Evolutionary conservation across 1,140 invertebrate genomes (phyloP), one percentile per base, ranked within the genome.

Genomic region (Bombus ignitus): DNA sequence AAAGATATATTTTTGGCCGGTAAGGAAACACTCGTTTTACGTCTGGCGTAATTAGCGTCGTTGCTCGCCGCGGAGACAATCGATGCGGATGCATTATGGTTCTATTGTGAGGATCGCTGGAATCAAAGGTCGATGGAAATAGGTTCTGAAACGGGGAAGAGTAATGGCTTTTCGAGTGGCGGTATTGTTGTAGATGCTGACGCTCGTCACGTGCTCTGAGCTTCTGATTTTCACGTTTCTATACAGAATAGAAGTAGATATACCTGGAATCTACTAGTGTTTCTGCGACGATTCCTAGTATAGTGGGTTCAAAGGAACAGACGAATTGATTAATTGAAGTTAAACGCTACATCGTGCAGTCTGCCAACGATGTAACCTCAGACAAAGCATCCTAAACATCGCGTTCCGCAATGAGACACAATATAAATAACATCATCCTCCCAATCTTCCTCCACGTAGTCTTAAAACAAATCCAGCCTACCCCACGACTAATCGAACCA

Each of bases 1-100:
- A 72, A 72, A 70, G 80, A 81, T 73, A 72, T 81, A 81, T 81
- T 81, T 81, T 81, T 68, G 78, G 78, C 37, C 25, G 42, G 78
- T 9, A 28, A 70, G 65, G 35, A 44, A 70, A 70, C 65, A 28
- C 37, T 81, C 68, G 47, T 81, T 22, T 18, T 10, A 37, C 35
- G 70, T 73, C 39, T 22, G 32, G 44, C 42, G 53, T 53, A 81
- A 81, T 81, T 81, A 81, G 70, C 80, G 28, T 6, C 22, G 62
- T 32, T 42, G 28, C 18, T 13, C 28, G n/a, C 28, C 44, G 28
- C 47, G 35, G 80, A 44, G 70, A 72, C 80, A 72, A 72, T 73
- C 68, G 44, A 81, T 42, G 66, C 5, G 53, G 6, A 57, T 72
- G 70, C 70, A 73, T 73, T 81, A 81, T 81, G 42, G 25, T 32